A percentile compares a stretch with the other conserved stretches of the same genome.
Conservation (phyloP, 2,797 vertebrate species). For the Myotis pilosus region DNA sequence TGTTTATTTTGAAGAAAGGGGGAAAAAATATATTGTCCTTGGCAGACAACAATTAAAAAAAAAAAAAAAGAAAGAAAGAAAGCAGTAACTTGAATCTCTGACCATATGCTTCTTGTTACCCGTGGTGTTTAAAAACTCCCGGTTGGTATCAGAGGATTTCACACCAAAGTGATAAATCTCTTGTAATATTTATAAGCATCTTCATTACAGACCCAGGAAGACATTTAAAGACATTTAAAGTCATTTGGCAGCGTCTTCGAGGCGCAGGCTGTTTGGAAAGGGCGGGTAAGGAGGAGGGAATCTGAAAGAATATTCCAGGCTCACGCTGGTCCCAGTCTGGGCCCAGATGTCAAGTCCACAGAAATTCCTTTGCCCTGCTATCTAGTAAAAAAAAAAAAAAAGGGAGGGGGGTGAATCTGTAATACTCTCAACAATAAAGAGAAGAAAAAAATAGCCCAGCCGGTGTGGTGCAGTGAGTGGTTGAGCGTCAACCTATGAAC, state of each 20-base stretch:
- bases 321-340: neutral
- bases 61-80: slow-evolving; percentile 67
- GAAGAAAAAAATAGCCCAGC: no score
- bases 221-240: slow-evolving; percentile 58
- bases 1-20: slow-evolving; percentile 86
- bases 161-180: slow-evolving; percentile 76
- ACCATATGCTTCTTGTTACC: slow-evolving; percentile 83
- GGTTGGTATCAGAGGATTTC: slow-evolving; percentile 76
- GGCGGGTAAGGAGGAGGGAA: neutral
- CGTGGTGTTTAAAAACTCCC: slow-evolving; percentile 79
- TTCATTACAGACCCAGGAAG: slow-evolving; percentile 69
- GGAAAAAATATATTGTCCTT: slow-evolving; percentile 87
- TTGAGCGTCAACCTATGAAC: no score
- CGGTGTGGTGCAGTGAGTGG: no score
- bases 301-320: slow-evolving; percentile 1
- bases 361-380: neutral
- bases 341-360: neutral
- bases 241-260: neutral
- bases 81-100: slow-evolving; percentile 79
- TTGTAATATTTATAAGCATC: slow-evolving; percentile 74
- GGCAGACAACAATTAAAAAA: slow-evolving; percentile 84
- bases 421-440: no score
- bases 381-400: neutral
- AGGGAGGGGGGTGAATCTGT: no score
- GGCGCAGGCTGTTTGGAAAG: neutral